Conservation (phyloP, 1,140 invertebrate genomes). For the Tetragnatha versicolor region DNA sequence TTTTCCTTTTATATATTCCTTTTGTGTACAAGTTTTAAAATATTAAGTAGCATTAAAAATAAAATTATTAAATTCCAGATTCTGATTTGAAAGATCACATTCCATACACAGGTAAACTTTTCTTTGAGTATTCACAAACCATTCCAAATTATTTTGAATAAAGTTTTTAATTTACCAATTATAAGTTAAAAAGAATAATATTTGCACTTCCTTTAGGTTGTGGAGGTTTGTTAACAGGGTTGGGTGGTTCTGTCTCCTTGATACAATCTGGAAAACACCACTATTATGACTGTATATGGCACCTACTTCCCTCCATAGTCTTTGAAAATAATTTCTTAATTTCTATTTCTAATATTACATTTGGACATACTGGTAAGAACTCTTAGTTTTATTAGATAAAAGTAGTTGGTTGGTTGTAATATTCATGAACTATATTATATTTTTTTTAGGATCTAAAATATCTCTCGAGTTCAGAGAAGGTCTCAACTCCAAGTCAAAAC, state of each 20-base stretch:
- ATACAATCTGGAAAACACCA: not conserved
- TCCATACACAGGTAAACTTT: not conserved
- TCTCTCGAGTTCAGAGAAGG: constrained; percentile 34
- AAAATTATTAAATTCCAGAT: not conserved
- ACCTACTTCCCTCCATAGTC: not conserved
- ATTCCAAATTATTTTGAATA: not conserved
- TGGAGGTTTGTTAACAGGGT: not conserved
- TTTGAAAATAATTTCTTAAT: not conserved
- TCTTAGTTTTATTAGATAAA: not conserved
- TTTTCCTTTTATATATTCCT: too few species aligned
- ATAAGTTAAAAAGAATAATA: too few species aligned
- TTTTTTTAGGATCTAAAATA: not conserved
- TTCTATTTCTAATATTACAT: constrained; percentile 15
- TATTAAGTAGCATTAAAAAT: too few species aligned
- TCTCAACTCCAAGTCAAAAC: constrained; percentile 3
- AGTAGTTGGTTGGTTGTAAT: not conserved
- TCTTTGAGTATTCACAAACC: too few species aligned
- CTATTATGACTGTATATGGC: constrained; percentile 29
- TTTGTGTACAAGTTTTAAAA: too few species aligned
- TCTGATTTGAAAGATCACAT: not conserved
- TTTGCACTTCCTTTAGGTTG: too few species aligned
- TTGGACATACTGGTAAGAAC: constrained; percentile 18
- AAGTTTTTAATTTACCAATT: not conserved
- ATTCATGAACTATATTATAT: not conserved
- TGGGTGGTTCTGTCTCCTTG: not conserved